phyloP scores from a whole-genome alignment of 1,140 invertebrate species.

The Trypoxylus dichotomus region DNA sequence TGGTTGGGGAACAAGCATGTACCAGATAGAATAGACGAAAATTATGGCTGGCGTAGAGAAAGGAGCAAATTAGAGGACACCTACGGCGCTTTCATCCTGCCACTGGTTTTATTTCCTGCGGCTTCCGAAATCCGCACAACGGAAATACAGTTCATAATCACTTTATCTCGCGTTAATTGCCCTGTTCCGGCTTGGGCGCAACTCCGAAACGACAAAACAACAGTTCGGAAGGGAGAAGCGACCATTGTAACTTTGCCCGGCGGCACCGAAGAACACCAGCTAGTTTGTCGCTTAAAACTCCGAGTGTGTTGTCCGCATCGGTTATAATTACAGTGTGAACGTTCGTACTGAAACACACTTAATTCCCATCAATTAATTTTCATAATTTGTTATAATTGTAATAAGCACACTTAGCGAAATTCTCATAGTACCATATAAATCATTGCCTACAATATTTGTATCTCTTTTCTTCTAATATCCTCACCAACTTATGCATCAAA shows the following conservation, averaged over 20 bases:
- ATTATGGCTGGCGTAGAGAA: not conserved
- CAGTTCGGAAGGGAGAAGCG: slow-evolving; percentile 32
- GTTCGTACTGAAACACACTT: not conserved
- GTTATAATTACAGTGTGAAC: not conserved
- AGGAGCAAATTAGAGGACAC: slow-evolving; percentile 13
- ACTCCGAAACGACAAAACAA: slow-evolving; percentile 34
- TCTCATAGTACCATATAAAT: no score
- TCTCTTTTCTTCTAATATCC: no score
- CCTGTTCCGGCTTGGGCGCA: slow-evolving; percentile 33
- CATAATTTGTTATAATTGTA: no score
- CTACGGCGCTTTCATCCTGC: not conserved
- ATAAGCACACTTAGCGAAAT: no score
- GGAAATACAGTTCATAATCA: slow-evolving; percentile 38
- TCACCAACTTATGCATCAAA: no score
- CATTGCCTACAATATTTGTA: no score
- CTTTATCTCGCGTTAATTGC: slow-evolving; percentile 43
- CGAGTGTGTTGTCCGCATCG: not conserved
- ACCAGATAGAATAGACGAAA: not conserved
- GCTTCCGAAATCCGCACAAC: slow-evolving; percentile 1
- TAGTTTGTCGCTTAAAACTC: not conserved
- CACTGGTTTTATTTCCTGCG: slow-evolving; percentile 26
- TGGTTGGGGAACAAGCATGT: no score
- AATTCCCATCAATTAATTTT: no score
- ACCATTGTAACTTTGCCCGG: slow-evolving; percentile 8
- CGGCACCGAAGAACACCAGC: not conserved